Conservation (phyloP, 2,888 invertebrate genomes). For the Synergus laeviventris region DNA sequence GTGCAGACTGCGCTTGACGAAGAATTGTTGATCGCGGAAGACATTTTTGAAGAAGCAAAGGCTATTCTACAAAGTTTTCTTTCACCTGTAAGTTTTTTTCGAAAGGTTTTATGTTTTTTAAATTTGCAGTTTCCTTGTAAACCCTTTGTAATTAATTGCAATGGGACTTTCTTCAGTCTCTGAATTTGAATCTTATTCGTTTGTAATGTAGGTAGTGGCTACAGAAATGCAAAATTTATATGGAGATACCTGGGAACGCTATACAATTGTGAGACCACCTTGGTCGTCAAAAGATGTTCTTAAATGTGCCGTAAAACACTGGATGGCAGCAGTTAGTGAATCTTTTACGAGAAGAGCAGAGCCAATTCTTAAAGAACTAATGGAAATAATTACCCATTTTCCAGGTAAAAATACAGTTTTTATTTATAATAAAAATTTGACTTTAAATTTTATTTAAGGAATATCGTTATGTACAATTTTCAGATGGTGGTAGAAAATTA, state of each 20-base stretch:
- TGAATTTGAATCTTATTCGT: not conserved
- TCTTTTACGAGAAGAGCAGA: conserved; percentile 64
- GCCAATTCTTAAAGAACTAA: conserved; percentile 59
- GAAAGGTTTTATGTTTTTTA: not conserved
- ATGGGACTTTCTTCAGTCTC: not conserved
- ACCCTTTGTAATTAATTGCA: not conserved
- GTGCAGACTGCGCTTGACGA: conserved; percentile 49
- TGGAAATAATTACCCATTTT: conserved; percentile 53
- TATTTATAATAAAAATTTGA: conserved; percentile 29
- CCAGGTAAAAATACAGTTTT: conserved; percentile 54
- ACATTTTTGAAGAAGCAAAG: conserved; percentile 63
- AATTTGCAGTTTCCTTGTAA: not conserved
- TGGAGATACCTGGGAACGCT: conserved; percentile 67
- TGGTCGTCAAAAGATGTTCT: conserved; percentile 68
- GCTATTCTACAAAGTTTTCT: conserved; percentile 62
- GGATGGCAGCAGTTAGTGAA: conserved; percentile 72
- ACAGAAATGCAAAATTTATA: conserved; percentile 68
- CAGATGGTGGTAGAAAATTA: conserved; percentile 60
- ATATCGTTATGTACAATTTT: conserved; percentile 34
- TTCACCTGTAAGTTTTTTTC: conserved; percentile 57
- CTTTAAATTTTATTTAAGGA: conserved; percentile 26
- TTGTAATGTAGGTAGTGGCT: conserved; percentile 63
- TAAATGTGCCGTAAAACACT: conserved; percentile 72
- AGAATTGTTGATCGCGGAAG: conserved; percentile 60
- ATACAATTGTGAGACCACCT: conserved; percentile 70